These are phyloP conservation scores for Dicerorhinus sumatrensis DNA, from an alignment of 2,113 vertebrate genomes.

Conservation along the genomic window DNA sequence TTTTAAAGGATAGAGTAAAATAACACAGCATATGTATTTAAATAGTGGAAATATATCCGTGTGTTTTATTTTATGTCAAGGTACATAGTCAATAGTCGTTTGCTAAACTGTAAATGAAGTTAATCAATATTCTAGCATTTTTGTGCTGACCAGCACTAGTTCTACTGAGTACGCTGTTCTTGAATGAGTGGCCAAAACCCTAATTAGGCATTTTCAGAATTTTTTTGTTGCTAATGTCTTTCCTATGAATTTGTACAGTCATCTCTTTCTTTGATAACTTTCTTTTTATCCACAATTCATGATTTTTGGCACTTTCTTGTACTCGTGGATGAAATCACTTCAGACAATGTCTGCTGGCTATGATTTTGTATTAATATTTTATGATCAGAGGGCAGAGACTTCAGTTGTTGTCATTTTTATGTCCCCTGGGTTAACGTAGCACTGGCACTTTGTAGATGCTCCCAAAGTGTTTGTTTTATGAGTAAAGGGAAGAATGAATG, in stretches of 20 bases:
- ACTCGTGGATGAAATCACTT: not conserved
- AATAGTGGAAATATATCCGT: not conserved
- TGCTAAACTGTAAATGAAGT: not conserved
- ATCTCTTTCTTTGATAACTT: not conserved
- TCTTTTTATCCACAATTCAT: not conserved
- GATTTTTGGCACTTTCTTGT: not conserved
- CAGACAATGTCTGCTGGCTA: not conserved
- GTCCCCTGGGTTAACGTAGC: not conserved
- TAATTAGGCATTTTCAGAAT: not conserved
- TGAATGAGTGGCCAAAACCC: not conserved
- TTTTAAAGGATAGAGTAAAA: slow-evolving; percentile 12
- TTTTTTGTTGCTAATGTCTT: not conserved
- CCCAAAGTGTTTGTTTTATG: not conserved
- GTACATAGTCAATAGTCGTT: not conserved
- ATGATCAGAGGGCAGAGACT: not conserved
- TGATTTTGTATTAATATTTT: slow-evolving; percentile 1
- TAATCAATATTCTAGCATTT: not conserved
- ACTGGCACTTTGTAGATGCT: not conserved
- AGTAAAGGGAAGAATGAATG: slow-evolving; percentile 15
- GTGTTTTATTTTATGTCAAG: not conserved
- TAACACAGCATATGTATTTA: not conserved
- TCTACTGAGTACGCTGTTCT: not conserved
- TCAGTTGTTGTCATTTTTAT: not conserved
- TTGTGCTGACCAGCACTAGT: not conserved
- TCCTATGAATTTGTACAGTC: not conserved